Evolutionary conservation across 2,113 vertebrate species (phyloP).

Genomic region (Vulpes ferrilata): DNA sequence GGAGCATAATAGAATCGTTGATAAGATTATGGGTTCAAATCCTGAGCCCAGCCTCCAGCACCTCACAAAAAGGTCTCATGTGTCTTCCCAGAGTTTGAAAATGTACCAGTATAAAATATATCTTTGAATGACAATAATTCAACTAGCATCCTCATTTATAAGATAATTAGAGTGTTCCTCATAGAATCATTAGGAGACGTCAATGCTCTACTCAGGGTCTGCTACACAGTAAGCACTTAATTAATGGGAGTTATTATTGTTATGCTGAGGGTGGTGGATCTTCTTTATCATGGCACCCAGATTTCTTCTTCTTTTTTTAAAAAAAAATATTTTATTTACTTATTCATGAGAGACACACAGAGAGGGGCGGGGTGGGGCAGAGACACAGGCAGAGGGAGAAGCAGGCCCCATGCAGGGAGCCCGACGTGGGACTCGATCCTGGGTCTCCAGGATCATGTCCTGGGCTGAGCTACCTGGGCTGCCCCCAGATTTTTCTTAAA

Average conservation of each 20-base stretch:
- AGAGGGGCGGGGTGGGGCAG: no score
- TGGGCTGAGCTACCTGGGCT: no score
- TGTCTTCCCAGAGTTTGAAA: not conserved
- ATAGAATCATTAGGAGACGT: not conserved
- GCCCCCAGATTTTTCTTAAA: not conserved
- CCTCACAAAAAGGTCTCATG: not conserved
- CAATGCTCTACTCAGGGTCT: not conserved
- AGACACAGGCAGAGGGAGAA: no score
- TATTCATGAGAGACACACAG: no score
- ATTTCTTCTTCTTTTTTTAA: no score
- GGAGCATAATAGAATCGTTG: not conserved
- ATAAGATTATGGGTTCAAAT: not conserved
- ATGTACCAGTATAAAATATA: not conserved
- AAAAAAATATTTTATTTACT: no score
- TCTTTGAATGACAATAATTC: not conserved
- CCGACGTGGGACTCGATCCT: no score
- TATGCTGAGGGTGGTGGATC: not conserved
- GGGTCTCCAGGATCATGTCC: no score
- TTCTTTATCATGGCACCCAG: not conserved
- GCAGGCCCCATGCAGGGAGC: no score
- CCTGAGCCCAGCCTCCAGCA: not conserved
- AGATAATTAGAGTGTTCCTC: not conserved
- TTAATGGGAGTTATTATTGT: not conserved
- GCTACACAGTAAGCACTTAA: not conserved
- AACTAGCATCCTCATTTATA: not conserved